Conservation (phyloP, 1,140 invertebrate genomes). For the Calephelis virginiensis region DNA sequence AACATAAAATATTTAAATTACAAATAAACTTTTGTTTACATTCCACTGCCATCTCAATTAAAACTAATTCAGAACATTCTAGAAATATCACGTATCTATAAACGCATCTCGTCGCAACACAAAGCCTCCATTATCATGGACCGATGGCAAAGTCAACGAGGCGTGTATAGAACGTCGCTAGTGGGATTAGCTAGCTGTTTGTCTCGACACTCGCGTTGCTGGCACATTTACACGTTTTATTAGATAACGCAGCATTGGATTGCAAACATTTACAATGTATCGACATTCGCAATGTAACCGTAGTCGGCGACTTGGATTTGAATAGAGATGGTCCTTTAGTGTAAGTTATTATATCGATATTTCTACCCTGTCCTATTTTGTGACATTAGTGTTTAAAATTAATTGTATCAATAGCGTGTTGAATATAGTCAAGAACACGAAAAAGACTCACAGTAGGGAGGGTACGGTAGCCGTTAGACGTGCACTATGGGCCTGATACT, state of each 20-base stretch:
- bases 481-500: too few species aligned
- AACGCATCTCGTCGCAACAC: constrained; percentile 17
- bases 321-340: neutral
- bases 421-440: too few species aligned
- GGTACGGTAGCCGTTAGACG: too few species aligned
- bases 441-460: too few species aligned
- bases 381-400: too few species aligned
- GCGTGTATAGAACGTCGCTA: constrained; percentile 25
- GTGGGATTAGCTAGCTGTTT: constrained; percentile 16
- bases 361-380: too few species aligned
- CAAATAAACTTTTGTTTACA: neutral
- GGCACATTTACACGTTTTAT: constrained; percentile 32
- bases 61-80: constrained; percentile 2
- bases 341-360: neutral
- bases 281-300: constrained; percentile 20
- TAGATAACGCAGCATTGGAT: constrained; percentile 29
- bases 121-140: constrained; percentile 31
- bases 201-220: constrained; percentile 18
- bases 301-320: constrained; percentile 2
- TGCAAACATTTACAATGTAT: constrained; percentile 31
- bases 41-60: neutral
- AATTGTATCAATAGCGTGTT: too few species aligned
- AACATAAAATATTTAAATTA: too few species aligned
- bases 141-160: constrained; percentile 32
- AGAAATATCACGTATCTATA: constrained; percentile 8